These are phyloP conservation scores for Emydoidea blandingii DNA, from an alignment of 2,797 vertebrate genomes.

Conservation along the genomic window DNA sequence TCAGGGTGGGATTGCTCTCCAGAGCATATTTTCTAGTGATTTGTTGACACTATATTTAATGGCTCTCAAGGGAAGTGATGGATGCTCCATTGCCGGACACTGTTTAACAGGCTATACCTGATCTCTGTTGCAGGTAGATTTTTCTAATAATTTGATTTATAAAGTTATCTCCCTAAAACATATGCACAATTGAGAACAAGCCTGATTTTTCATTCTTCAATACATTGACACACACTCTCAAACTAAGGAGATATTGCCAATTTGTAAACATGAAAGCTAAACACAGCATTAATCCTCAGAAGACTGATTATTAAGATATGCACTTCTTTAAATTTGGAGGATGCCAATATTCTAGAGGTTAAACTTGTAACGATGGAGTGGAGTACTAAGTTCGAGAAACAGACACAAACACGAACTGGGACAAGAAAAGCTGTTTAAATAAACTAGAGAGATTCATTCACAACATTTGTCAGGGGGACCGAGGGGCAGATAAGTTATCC, in stretches of 20 bases:
- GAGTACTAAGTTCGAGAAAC: not conserved
- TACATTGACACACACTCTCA: not conserved
- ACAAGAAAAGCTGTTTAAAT: not conserved
- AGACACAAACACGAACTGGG: not conserved
- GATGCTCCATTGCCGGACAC: not conserved
- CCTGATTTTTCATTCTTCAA: not conserved
- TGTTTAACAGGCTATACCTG: not conserved
- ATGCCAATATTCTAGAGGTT: not conserved
- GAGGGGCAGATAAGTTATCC: not conserved
- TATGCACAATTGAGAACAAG: not conserved
- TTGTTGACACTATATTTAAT: not conserved
- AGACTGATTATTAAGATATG: not conserved
- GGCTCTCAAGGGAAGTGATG: not conserved
- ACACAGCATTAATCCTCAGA: not conserved
- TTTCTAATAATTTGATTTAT: not conserved
- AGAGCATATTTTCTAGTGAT: not conserved
- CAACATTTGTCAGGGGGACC: not conserved
- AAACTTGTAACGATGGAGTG: not conserved
- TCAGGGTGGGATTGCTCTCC: not conserved
- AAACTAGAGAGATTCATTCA: not conserved
- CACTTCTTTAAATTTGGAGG: accelerated
- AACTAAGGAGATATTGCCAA: not conserved
- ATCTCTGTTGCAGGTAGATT: not conserved
- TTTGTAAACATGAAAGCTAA: not conserved
- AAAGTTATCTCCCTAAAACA: not conserved